Evolutionary conservation across 2,113 vertebrate genomes (phyloP), one percentile per base, ranked within the genome.

Genomic region (Eretmochelys imbricata): DNA sequence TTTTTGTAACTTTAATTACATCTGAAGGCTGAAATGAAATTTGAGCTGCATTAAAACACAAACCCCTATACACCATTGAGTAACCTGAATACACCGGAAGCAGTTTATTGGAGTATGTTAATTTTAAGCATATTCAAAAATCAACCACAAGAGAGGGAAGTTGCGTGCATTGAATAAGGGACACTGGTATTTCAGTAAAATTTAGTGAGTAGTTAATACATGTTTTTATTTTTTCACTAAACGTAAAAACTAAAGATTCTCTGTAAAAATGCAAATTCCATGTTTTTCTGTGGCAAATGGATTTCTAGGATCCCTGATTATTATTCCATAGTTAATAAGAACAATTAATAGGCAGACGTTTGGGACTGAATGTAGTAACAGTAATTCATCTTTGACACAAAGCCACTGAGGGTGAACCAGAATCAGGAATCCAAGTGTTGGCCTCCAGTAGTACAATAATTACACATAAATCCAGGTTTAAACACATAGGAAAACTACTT

Each of bases 401-500:
- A 94, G 75, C 50, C 79, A 81, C 72, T 19, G 62, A 91, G 89
- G 0, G 2, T 94, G 92, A 94, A 83, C 95, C 91, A 96, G 90
- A 79, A 85, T 38, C 46, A 84, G 89, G 19, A 38, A 59, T 91
- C 85, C n/a, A 94, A 6, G 65, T 91, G 80, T 82, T 87, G 88
- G 27, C 50, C 83, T 95, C 75, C 89, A 51, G 7, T 85, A 88
- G 88, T 89, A 89, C 96, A 85, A 54, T 80, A 46, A 94, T 95
- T 96, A 88, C 79, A 89, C 94, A 91, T 95, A 95, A 92, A 96
- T 95, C 93, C 91, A 90, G 87, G 85, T 93, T 95, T 87, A 92
- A 95, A 91, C 84, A 42, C 89, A 92, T 85, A 93, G 81, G 59
- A 94, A 94, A 94, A 87, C 75, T 84, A 57, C 93, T 96, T 94